Evolutionary conservation across 2,888 invertebrate genomes (phyloP), one percentile per base, ranked within the genome.

Genomic region (Patella ulyssiponensis): DNA sequence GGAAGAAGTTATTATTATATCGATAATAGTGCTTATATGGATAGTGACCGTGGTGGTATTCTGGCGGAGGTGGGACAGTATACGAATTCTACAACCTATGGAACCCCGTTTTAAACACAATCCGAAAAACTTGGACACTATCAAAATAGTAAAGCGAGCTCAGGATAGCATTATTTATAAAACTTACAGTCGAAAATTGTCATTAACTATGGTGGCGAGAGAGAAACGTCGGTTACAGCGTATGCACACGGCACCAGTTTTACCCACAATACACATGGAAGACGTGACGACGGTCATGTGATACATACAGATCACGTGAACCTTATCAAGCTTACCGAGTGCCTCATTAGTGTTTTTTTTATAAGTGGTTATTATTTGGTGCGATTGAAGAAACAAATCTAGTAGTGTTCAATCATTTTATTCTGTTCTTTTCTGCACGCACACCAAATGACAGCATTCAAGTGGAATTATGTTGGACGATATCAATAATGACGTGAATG

Each of bases 81-180:
- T 91, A 58, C 85, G 91, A 9, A 89, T 91, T 71, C 80, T 90
- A 56, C 89, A 90, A 80, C 90, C 91, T 2, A 80, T 87, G 76
- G 90, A 90, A 75, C 86, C 87, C 0, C 81, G 91, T 9, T 91
- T 85, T 79, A 88, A 87, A 81, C 90, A 90, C 82, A 81, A 71
- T 51, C 91, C 90, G 9, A 90, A 91, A 80, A 90, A 90, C 82
- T 81, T 91, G 56, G 88, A 90, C 53, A 89, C 85, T 44, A 88
- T 91, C 69, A 82, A 84, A 69, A 86, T 91, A n/a, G 90, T 91
- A 23, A 90, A 90, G 79, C 82, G 87, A 54, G 84, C 88, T n/a
- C 89, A 89, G 75, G 91, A 91, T 82, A 90, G 90, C 84, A 88
- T 91, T 56, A 91, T 91, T 75, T 91, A 91, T 85, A 90, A 89